Evolutionary conservation across 2,797 vertebrate genomes (phyloP), one percentile per base, ranked within the genome.

Genomic region (Eutrigla gurnardus): DNA sequence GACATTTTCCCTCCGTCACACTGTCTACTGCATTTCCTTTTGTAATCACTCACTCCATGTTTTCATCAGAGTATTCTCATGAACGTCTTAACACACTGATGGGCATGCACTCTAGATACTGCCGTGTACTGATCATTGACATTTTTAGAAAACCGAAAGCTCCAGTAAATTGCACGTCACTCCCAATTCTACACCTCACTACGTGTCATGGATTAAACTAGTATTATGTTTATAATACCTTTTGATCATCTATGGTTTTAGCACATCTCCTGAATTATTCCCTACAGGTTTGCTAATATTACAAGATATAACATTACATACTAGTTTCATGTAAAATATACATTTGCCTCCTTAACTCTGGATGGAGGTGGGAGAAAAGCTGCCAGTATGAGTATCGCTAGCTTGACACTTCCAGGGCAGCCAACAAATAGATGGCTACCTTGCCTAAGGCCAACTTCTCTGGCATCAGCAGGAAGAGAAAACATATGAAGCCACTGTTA

Each of bases 401-500:
- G 37, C 47, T 50, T 65, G 71, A 84, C 70, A 78, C 52, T 63
- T 78, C 33, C n/a, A 80, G 74, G 58, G 54, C 45, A 65, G 68
- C 73, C 66, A 73, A 73, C 73, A 81, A 73, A 88, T 79, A 81
- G 53, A 84, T 64, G 64, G 74, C 76, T 86, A 46, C 60, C 32
- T 76, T 59, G 75, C 88, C 67, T 60, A 2, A 73, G 78, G 80
- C 75, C 77, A 78, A 45, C 32, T 32, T 75, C 33, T 78, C 81
- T 72, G 70, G 76, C 70, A 78, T 78, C 66, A 73, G 52, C 40
- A 63, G 50, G 59, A 68, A 77, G 57, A 68, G 25, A 72, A 80
- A 77, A 80, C 75, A 85, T 45, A 68, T 70, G 55, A 78, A 84
- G 70, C 35, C 42, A 47, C 47, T 64, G 68, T 78, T 84, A 84